Evolutionary conservation across 1,140 invertebrate genomes (phyloP).

Genomic region (Sesamia nonagrioides): DNA sequence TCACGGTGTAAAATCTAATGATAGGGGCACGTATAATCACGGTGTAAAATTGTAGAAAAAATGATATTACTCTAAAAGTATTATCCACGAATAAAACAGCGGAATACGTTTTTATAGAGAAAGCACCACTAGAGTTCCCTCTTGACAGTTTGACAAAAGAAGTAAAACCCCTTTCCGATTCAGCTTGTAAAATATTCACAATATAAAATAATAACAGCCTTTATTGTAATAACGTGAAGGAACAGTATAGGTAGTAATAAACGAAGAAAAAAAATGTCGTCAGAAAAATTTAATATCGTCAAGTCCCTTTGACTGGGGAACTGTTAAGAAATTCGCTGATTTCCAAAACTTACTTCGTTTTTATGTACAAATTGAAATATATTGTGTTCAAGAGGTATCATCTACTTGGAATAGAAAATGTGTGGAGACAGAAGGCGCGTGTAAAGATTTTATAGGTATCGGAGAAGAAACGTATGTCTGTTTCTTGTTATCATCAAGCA

Average conservation of each 20-base stretch:
- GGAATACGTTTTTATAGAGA: too few relatives aligned
- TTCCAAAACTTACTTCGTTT: constrained; percentile 14
- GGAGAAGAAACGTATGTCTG: too few relatives aligned
- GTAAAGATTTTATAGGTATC: neutral
- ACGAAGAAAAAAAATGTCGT: constrained; percentile 3
- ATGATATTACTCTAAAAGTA: too few relatives aligned
- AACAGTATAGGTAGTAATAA: neutral
- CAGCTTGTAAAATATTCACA: neutral
- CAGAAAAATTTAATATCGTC: constrained; percentile 38
- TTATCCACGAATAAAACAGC: too few relatives aligned
- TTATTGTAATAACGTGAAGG: neutral
- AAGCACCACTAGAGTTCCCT: too few relatives aligned
- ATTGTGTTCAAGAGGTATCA: constrained; percentile 38
- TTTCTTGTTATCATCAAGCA: too few relatives aligned
- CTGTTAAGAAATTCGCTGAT: constrained; percentile 31
- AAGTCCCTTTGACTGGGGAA: constrained; percentile 30
- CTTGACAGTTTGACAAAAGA: neutral
- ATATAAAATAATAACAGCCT: neutral
- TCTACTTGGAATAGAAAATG: constrained; percentile 11
- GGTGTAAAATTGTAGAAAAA: too few relatives aligned
- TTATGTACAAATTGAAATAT: constrained; percentile 51
- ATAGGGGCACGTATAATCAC: too few relatives aligned
- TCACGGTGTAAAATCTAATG: too few relatives aligned
- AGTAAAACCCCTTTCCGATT: neutral
- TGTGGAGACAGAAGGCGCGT: neutral